These are phyloP conservation scores for Pseudolaguvia tuberculata DNA, from an alignment of 2,113 vertebrate species.

Conservation along the genomic window DNA sequence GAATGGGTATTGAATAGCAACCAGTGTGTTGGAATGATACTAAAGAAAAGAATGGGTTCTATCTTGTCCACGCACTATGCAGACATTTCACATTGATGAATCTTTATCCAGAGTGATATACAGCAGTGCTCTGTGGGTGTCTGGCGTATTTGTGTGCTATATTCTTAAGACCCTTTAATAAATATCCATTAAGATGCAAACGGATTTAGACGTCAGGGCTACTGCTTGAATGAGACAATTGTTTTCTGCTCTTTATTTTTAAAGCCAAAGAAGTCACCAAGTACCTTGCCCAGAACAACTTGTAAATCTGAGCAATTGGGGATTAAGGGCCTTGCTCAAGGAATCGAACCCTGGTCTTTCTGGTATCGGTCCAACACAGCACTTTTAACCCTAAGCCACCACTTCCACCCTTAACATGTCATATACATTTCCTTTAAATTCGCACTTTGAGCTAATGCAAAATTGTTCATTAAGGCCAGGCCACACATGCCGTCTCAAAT, in stretches of 20 bases:
- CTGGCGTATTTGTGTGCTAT: not conserved
- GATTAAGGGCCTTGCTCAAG: no score
- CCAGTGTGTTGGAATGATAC: not conserved
- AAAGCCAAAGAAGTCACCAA: not conserved
- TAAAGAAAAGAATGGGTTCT: not conserved
- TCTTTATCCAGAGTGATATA: not conserved
- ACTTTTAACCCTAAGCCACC: no score
- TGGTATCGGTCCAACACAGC: no score
- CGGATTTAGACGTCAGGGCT: not conserved
- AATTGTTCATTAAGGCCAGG: slow-evolving; percentile 41
- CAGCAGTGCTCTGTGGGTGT: not conserved
- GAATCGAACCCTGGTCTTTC: no score
- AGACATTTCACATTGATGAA: no score
- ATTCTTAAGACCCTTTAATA: not conserved
- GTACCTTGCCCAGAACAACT: no score
- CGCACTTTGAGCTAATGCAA: slow-evolving; percentile 18
- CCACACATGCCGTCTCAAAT: slow-evolving; percentile 47
- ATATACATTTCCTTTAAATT: slow-evolving; percentile 9
- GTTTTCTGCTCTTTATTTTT: not conserved
- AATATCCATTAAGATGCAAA: not conserved
- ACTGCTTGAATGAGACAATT: not conserved
- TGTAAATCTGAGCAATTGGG: no score
- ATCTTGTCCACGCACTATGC: not conserved
- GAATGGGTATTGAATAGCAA: not conserved
- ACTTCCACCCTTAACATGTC: no score